Base-by-base conservation (phyloP, 2,888 invertebrate species). In the Ophion slaviceki region DNA sequence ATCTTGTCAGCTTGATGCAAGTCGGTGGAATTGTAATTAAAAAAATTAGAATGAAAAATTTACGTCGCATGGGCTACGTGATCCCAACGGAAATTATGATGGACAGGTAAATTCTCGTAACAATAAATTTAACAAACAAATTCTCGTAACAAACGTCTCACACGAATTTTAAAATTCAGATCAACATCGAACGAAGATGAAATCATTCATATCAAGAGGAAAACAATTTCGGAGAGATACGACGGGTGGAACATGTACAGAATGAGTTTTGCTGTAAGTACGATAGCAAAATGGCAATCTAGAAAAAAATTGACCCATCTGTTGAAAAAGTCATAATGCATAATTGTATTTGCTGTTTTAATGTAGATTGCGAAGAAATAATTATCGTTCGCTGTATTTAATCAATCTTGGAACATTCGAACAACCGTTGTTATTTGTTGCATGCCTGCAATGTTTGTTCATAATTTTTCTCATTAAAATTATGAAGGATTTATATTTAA, bases 1-100 rank as follows among this genome's bases (percentile, higher is more conserved):
- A 95, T 88, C 92, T 96, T 40, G 94, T 96, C 64, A 96, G 95
- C 72, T 93, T 96, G 8, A 91, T 95, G 1, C 96, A 96, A 91
- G 94, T 95, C 0, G 95, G 95, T 17, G 95, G 94, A 1, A 88
- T 96, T 28, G 90, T 93, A 0, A 94, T 95, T 28, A 91, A 94
- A 62, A 94, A 94, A 14, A 91, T 95, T 10, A 91, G 92, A 2
- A 92, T 90, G 87, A 87, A 84, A n/a, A 87, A 92, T 71, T 89
- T 92, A 6, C 86, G 88, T 0, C 80, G 80, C 8, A 86, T 90
- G 71, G 94, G 92, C 28, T 88, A 93, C 20, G 92, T 94, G 8
- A 72, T 90, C 14, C 93, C 94, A 2, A 86, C 91, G 0, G 10
- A 57, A 2, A 78, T 70, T 20, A 92, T 93, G 92, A 64, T 78